Conservation (phyloP, 1,140 invertebrate species). For the Mycetomoellerius zeteki region DNA sequence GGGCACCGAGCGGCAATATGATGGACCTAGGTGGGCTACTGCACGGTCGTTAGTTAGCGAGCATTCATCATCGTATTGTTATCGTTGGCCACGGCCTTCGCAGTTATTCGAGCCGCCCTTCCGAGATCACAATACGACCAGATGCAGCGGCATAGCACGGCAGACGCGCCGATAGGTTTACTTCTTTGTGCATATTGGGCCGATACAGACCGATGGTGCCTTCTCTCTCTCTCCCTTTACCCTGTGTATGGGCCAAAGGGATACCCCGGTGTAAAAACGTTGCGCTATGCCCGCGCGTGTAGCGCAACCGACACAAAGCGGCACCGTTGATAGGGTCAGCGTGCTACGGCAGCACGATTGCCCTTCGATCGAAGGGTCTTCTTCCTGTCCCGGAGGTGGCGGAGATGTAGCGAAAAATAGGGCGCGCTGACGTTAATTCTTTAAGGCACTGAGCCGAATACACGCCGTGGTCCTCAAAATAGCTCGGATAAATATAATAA, state of each 20-base stretch:
- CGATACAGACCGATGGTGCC: constrained; percentile 27
- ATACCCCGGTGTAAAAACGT: constrained; percentile 52
- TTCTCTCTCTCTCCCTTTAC: background rate
- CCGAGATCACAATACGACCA: constrained; percentile 73
- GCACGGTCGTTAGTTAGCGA: constrained; percentile 78
- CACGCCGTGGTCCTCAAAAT: constrained; percentile 38
- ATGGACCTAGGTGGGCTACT: constrained; percentile 70
- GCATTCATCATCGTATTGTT: constrained; percentile 80
- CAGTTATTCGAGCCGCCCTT: constrained; percentile 72
- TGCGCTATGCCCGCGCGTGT: constrained; percentile 29
- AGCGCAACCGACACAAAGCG: constrained; percentile 38
- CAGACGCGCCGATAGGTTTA: constrained; percentile 55
- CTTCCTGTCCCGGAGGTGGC: constrained; percentile 21
- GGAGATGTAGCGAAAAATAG: constrained; percentile 44
- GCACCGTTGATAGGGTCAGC: constrained; percentile 50
- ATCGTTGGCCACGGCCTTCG: constrained; percentile 76
- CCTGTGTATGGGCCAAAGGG: constrained; percentile 39
- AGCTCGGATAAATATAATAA: constrained; percentile 60
- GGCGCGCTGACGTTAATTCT: constrained; percentile 53
- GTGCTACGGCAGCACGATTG: constrained; percentile 20
- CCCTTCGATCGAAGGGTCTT: constrained; percentile 55
- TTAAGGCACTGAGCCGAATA: constrained; percentile 52
- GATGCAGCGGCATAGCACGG: constrained; percentile 61
- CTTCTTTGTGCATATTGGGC: constrained; percentile 63
- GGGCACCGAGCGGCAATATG: constrained; percentile 71